Evolutionary conservation across 1,140 invertebrate species (phyloP), one percentile per base, ranked within the genome.

Genomic region (Ladona fulva): DNA sequence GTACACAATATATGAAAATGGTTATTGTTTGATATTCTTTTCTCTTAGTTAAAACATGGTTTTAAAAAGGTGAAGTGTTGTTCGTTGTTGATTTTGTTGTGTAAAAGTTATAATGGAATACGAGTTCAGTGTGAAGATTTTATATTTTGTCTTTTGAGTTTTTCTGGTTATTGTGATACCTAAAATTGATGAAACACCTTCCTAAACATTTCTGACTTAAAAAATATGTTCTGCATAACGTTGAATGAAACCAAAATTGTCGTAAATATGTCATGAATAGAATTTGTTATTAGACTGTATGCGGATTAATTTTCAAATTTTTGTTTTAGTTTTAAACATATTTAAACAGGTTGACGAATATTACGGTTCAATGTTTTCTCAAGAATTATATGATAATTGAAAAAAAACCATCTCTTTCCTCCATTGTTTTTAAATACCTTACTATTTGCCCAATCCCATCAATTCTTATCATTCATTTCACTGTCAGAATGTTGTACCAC

Each of bases 61-160:
- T 37, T 37, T 66, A 19, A 66, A 66, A 66, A 19, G 52, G 52
- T 66, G 52, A 66, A 66, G 52, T 66, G 52, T 66, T 66, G 52
- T 66, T 66, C n/a, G 52, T 66, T 66, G 52, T 66, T 66, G 52
- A 66, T 66, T 66, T 66, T 66, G 52, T 66, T 66, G 14, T 66
- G 14, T 66, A 19, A 19, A 16, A 66, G n/a, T 19, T 66, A 19
- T 19, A 1, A 3, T 66, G 3, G 52, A 22, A 66, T 22, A 66
- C 5, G 1, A 19, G 3, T 5, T 66, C 5, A 66, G n/a, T 66
- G 52, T 66, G 16, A 66, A 22, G 52, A 22, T 66, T 66, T 66
- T 66, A 37, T 22, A 6, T 12, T 22, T 66, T 16, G 16, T 66
- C n/a, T 19, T 66, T 66, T 66, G 16, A 66, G 52, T 66, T 66